Conservation (phyloP, 2,113 vertebrate species). For the Apistogramma diplotaenia region DNA sequence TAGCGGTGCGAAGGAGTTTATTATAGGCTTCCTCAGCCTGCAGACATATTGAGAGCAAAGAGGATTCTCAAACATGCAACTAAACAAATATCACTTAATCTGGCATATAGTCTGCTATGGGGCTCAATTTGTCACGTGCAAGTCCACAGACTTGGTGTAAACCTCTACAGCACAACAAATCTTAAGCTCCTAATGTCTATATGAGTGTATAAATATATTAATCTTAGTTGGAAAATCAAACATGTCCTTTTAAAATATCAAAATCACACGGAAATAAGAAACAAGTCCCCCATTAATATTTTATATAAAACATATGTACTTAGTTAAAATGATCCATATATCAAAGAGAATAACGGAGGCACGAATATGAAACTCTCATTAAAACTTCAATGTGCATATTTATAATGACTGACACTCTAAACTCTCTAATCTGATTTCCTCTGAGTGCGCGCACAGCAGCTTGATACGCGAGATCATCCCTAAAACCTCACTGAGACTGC, state of each 20-base stretch:
- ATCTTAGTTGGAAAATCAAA: not conserved
- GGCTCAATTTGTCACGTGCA: not conserved
- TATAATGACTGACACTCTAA: not conserved
- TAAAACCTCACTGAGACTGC: not conserved
- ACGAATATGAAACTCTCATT: not conserved
- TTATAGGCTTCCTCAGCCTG: not conserved
- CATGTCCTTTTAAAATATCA: not conserved
- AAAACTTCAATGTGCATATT: not conserved
- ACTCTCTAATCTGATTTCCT: not conserved
- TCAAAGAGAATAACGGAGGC: not conserved
- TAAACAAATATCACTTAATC: not conserved
- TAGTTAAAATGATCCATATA: not conserved
- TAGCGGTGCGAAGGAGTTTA: slow-evolving; percentile 8
- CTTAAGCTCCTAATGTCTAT: not conserved
- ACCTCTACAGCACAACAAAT: not conserved
- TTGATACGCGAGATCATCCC: not conserved
- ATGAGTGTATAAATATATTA: not conserved
- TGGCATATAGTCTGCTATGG: not conserved
- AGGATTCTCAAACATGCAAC: not conserved
- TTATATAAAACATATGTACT: not conserved
- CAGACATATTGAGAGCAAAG: not conserved
- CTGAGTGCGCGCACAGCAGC: not conserved
- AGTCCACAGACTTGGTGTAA: not conserved
- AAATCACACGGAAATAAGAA: not conserved
- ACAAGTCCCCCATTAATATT: not conserved